phyloP scores from a whole-genome alignment of 1,140 invertebrate genomes.

The Dreissena polymorpha region DNA sequence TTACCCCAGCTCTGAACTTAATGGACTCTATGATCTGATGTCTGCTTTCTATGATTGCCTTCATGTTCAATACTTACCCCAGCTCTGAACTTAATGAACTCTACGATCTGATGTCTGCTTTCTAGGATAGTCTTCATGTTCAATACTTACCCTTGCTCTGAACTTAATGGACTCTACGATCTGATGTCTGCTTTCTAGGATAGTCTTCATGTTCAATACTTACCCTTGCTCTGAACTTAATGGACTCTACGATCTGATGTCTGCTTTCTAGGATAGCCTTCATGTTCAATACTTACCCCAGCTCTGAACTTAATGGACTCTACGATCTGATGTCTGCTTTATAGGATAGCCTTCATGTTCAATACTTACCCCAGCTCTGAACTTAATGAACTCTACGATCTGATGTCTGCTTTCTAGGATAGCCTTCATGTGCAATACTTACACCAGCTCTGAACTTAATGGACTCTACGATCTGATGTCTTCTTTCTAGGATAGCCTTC shows the following conservation, averaged over 20 bases:
- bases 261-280: constrained; percentile 84
- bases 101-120: constrained; percentile 87
- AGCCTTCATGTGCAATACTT: too few relatives aligned
- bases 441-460: constrained; percentile 85
- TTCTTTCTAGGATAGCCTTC: constrained; percentile 83
- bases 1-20: constrained; percentile 84
- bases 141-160: too few relatives aligned
- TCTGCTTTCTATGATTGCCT: constrained; percentile 84
- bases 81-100: constrained; percentile 86
- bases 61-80: too few relatives aligned
- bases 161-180: constrained; percentile 88
- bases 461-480: constrained; percentile 88
- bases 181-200: constrained; percentile 87
- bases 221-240: constrained; percentile 85
- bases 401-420: constrained; percentile 87
- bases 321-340: constrained; percentile 87
- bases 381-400: constrained; percentile 87
- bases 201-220: too few relatives aligned
- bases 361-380: constrained; percentile 84
- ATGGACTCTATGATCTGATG: constrained; percentile 89
- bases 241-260: constrained; percentile 88
- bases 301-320: constrained; percentile 87
- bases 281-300: too few relatives aligned
- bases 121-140: constrained; percentile 84
- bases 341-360: constrained; percentile 82